Conservation (phyloP, 2,797 vertebrate genomes). For the Sarcoramphus papa region DNA sequence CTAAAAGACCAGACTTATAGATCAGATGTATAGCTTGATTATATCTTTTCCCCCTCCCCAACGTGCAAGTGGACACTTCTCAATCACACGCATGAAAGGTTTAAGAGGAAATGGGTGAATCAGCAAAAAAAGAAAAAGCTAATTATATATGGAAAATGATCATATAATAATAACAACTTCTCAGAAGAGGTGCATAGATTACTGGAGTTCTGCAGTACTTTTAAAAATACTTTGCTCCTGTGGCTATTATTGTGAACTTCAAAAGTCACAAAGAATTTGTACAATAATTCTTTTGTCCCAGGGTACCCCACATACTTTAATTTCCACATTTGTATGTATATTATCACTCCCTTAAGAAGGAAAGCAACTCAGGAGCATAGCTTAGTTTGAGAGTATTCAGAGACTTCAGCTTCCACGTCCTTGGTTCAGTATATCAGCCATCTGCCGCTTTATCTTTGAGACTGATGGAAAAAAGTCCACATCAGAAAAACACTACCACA, state of each 20-base stretch:
- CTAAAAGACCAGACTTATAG: not conserved
- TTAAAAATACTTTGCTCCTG: not conserved
- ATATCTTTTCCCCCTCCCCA: not conserved
- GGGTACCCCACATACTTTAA: not conserved
- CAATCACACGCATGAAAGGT: not conserved
- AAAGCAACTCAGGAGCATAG: not conserved
- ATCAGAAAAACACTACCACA: not conserved
- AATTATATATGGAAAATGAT: not conserved
- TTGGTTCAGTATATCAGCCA: not conserved
- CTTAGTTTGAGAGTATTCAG: not conserved
- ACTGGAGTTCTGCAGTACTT: not conserved
- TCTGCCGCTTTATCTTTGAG: not conserved
- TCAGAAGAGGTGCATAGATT: not conserved
- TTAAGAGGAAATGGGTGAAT: slow-evolving; percentile 2
- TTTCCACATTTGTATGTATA: not conserved
- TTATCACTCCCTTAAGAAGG: not conserved
- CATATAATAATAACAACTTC: not conserved
- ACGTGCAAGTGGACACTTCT: not conserved
- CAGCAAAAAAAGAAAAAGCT: not conserved
- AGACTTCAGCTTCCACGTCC: not conserved
- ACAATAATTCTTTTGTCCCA: not conserved
- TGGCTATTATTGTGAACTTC: not conserved
- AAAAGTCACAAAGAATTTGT: not conserved
- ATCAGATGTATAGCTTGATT: not conserved
- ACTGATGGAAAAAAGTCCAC: not conserved